Evolutionary conservation across 2,797 vertebrate genomes (phyloP).

Genomic region (Enoplosus armatus): DNA sequence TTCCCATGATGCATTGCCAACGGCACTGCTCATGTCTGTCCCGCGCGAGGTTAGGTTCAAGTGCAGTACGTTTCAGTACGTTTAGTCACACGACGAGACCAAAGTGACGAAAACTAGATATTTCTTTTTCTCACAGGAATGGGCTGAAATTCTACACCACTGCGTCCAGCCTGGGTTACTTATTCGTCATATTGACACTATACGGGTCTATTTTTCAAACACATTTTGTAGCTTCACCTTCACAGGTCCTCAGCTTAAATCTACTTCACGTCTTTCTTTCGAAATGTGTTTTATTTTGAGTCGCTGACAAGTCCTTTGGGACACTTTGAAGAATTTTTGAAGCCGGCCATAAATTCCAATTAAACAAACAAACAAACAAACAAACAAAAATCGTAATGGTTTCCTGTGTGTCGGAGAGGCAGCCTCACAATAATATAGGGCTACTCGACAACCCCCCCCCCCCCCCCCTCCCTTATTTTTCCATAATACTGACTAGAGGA

Average conservation of each 20-base stretch:
- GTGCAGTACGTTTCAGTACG: background rate
- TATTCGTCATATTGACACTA: too few relatives aligned
- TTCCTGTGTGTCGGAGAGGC: too few relatives aligned
- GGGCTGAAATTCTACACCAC: background rate
- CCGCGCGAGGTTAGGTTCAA: background rate
- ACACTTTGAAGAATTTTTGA: background rate
- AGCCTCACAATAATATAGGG: background rate
- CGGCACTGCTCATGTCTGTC: too few relatives aligned
- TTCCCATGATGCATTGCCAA: too few relatives aligned
- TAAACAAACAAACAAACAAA: too few relatives aligned
- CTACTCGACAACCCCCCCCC: background rate
- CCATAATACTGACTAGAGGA: background rate
- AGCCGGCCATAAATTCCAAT: too few relatives aligned
- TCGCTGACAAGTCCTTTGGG: background rate
- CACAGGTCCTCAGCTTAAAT: background rate
- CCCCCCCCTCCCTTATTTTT: background rate
- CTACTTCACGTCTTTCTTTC: background rate
- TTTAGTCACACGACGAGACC: too few relatives aligned
- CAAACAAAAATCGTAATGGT: background rate
- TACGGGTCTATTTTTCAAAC: background rate
- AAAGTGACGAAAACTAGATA: too few relatives aligned
- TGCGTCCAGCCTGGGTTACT: too few relatives aligned
- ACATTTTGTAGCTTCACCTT: background rate
- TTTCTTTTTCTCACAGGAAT: too few relatives aligned
- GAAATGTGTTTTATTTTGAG: background rate